Base-by-base conservation (phyloP, 2,113 vertebrate genomes). In the Leucopsar rothschildi region DNA sequence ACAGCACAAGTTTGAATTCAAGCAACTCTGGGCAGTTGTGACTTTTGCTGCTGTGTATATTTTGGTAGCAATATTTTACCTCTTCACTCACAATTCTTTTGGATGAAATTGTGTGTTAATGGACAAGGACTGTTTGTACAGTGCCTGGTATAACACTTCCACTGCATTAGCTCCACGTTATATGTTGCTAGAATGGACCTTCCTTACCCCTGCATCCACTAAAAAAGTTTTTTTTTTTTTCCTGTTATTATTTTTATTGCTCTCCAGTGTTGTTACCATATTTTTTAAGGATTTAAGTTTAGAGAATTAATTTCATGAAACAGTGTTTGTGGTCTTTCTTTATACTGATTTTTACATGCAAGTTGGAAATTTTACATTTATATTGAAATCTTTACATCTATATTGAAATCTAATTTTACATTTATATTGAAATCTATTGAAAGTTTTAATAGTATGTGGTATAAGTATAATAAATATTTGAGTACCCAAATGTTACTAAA, bases 191-290 rank as follows among this genome's bases (percentile, higher is more conserved):
- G 77, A 37, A 19, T 15, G 25, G 31, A 22, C 9, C 10, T 3
- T 47, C 19, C 37, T 65, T 21, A n/a, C 22, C 3, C 5, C 12
- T 3, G 0, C 15, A 40, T 3, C 7, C 15, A 20, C 15, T 8
- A 3, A 6, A 60, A 52, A 47, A 6, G 1, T 66, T 6, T 56
- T 8, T 12, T 31, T 56, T n/a, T 73, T 75, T 65, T 33, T 55
- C 19, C 21, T 61, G 7, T 35, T 59, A 14, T 27, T 82, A 39
- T 22, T 65, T 44, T 37, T 25, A 4, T 79, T 64, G 11, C 15
- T 90, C 18, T 75, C 15, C 4, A 21, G 0, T 25, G 8, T 33
- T 42, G 21, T 10, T 63, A 50, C 10, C 14, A 17, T 22, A 9
- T 80, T 3, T 2, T 90, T 80, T 9, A 61, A 69, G 33, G 31